Evolutionary conservation across 2,797 vertebrate genomes (phyloP).

Genomic region (Rhinogobio ventralis): DNA sequence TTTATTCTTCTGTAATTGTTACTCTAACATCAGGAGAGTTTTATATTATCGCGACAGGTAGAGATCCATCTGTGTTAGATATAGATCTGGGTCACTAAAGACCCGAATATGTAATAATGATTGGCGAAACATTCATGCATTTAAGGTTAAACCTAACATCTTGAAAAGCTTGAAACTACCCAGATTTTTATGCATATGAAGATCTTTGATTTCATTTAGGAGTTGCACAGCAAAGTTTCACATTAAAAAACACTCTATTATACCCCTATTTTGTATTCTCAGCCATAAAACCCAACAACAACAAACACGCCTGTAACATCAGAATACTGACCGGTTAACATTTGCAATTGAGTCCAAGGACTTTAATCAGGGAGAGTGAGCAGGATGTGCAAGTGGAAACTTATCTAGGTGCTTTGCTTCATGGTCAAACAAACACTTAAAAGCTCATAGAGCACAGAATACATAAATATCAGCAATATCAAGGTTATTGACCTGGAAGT

Average conservation of each 20-base stretch:
- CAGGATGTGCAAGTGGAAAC: too few species aligned
- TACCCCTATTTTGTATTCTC: not conserved
- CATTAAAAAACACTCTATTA: not conserved
- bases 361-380: not conserved
- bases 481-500: not conserved
- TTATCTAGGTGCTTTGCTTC: not conserved
- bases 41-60: too few species aligned
- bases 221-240: not conserved
- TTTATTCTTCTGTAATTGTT: too few species aligned
- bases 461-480: not conserved
- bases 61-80: too few species aligned
- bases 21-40: too few species aligned
- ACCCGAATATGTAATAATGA: too few species aligned
- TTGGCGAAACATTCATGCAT: too few species aligned
- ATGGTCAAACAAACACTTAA: conserved; percentile 20
- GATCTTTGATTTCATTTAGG: not conserved
- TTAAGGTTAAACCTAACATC: not conserved
- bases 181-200: not conserved
- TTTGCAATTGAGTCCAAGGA: not conserved
- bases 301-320: not conserved
- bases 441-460: not conserved
- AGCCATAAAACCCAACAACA: not conserved
- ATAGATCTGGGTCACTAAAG: too few species aligned
- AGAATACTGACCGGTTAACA: not conserved
- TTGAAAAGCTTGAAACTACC: not conserved